Conservation (phyloP, 2,888 invertebrate species). For the Eupithecia abbreviata region DNA sequence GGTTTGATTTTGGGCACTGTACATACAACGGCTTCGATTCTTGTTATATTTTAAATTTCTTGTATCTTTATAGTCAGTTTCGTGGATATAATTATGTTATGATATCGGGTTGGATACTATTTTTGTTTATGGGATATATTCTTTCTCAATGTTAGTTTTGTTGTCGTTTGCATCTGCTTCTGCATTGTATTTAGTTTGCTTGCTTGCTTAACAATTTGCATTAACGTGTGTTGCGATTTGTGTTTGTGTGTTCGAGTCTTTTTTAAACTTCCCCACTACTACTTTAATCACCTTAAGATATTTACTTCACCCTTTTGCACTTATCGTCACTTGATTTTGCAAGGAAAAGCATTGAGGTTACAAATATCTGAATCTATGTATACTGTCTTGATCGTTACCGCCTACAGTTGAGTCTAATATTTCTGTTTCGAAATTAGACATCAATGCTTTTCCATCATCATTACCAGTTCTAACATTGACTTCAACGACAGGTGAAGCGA, state of each 20-base stretch:
- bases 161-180: constrained; percentile 27
- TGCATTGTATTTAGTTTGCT: constrained; percentile 36
- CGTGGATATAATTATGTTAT: not conserved
- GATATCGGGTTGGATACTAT: not conserved
- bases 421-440: constrained; percentile 15
- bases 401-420: not conserved
- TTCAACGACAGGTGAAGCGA: constrained; percentile 90
- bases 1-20: constrained; percentile 70
- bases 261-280: constrained; percentile 39
- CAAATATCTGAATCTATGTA: constrained; percentile 1
- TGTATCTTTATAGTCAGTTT: constrained; percentile 22
- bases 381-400: not conserved
- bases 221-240: constrained; percentile 76
- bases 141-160: constrained; percentile 34
- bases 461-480: constrained; percentile 32
- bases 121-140: constrained; percentile 2
- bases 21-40: constrained; percentile 53
- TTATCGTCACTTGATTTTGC: constrained; percentile 14
- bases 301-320: constrained; percentile 37
- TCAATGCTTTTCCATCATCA: constrained; percentile 36
- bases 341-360: constrained; percentile 38
- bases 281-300: constrained; percentile 33
- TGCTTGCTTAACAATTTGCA: constrained; percentile 62
- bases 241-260: constrained; percentile 78
- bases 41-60: constrained; percentile 34